phyloP scores from a whole-genome alignment of 2,888 invertebrate species.

The Eupithecia pulchellata region DNA sequence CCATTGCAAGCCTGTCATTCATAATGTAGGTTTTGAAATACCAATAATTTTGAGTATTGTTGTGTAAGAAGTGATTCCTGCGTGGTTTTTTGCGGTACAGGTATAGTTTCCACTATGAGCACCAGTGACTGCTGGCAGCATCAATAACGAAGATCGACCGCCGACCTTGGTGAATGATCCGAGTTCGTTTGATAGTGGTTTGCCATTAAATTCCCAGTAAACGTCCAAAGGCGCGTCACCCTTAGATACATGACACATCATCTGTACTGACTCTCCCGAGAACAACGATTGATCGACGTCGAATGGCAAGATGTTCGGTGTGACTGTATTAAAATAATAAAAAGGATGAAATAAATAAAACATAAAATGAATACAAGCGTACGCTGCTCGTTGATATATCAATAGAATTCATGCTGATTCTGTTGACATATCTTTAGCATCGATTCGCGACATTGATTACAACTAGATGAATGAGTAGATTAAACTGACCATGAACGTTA shows the following conservation, averaged over 20 bases:
- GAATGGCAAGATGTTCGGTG: slow-evolving; percentile 88
- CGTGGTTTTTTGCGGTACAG: slow-evolving; percentile 84
- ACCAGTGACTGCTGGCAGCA: slow-evolving; percentile 79
- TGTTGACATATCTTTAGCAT: slow-evolving; percentile 62
- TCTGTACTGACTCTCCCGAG: slow-evolving; percentile 86
- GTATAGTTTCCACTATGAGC: slow-evolving; percentile 86
- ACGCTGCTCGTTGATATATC: slow-evolving; percentile 61
- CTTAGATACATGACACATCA: slow-evolving; percentile 87
- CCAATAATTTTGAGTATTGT: slow-evolving; percentile 84
- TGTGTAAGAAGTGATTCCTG: slow-evolving; percentile 80
- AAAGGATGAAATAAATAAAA: slow-evolving; percentile 51
- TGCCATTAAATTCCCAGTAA: slow-evolving; percentile 87
- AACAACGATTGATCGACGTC: slow-evolving; percentile 87
- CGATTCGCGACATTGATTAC: slow-evolving; percentile 53
- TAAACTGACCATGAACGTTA: slow-evolving; percentile 84
- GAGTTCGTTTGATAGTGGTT: slow-evolving; percentile 74
- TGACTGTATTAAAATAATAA: slow-evolving; percentile 61
- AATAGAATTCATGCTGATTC: slow-evolving; percentile 76
- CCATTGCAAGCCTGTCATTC: slow-evolving; percentile 42
- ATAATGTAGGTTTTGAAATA: slow-evolving; percentile 48
- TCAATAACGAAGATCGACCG: slow-evolving; percentile 78
- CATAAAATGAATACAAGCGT: slow-evolving; percentile 59
- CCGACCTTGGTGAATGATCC: slow-evolving; percentile 77
- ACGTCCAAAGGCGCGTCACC: slow-evolving; percentile 89
- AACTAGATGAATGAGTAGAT: slow-evolving; percentile 54